Base-by-base conservation (phyloP, 2,888 invertebrate genomes). In the Erebia palarica region DNA sequence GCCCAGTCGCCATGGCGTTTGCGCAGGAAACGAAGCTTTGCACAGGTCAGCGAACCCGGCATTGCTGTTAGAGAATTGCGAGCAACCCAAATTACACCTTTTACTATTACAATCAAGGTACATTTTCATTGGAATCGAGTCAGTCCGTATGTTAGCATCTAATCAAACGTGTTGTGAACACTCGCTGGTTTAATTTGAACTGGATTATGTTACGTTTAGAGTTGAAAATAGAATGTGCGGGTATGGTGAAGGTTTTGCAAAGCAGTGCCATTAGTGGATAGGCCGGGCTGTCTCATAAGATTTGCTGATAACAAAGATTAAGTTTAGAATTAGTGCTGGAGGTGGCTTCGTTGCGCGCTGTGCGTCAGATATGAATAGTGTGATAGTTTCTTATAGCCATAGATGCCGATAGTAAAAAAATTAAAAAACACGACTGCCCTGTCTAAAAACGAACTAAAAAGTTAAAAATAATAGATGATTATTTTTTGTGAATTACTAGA, bases 121-220 rank as follows among this genome's bases (percentile, higher is more conserved):
- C 57, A 80, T 65, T 77, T 18, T 73, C 55, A 21, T 65, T 21
- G 59, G 66, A 53, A 21, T 16, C n/a, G 3, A 3, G 5, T 16
- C 2, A 57, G 67, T 79, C 77, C 73, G 75, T 80, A 76, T 82
- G 80, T 82, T 80, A 84, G 83, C 82, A 84, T 86, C 84, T 87
- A 88, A 89, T 83, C 84, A 88, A 87, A 89, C 88, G 84, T 82
- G 88, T 87, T 85, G 84, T 75, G 69, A 66, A 63, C 44, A 36
- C 53, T 44, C n/a, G 47, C 64, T 71, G 71, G 72, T 73, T 58
- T 57, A 80, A 80, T 79, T 76, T 78, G 69, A 68, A 74, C 69
- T 74, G 75, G 79, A 72, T 58, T 3, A 0, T 3, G 3, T 60
- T 42, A 13, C 10, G 0, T 11, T 14, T 80, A 81, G 69, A 71